Base-by-base conservation (phyloP, 1,140 invertebrate genomes). In the Schlechtendalia chinensis region DNA sequence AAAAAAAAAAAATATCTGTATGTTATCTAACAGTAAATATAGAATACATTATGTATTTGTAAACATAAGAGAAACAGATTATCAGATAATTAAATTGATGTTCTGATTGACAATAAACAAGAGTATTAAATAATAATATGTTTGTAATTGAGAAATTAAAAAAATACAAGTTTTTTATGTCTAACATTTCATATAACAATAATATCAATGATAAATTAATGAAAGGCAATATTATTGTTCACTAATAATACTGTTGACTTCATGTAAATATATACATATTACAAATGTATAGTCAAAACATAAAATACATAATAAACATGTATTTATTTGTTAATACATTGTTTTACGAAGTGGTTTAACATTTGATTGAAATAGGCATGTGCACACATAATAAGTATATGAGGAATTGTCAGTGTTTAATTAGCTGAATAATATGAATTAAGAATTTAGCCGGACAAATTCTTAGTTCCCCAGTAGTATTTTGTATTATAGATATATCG, bases 41-140 rank as follows among this genome's bases (percentile, higher is more conserved):
- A n/a, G n/a, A 65, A 65, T 65, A 67, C 11, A n/a, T 65, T 67
- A 67, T 67, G 19, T n/a, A 67, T 67, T 67, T 22, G 22, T 67
- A 45, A 67, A n/a, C 32, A 45, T 45, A 39, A 45, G 0, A 39
- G 3, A 39, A 67, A 67, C 63, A 45, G 63, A 17, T 67, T 67
- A 22, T 2, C 11, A n/a, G 32, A 67, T n/a, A 45, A 67, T 45
- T 65, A 8, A 17, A 14, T n/a, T 67, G 32, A 22, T 14, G 19
- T 65, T 32, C 29, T 45, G 32, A 32, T 39, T 45, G 32, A 22
- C 32, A 67, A n/a, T 39, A 67, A n/a, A 22, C 39, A 32, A 14
- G 32, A 39, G 32, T 67, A 67, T 39, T 39, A 67, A 39, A 22
- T 67, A 32, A 22, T 67, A 32, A 14, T 67, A 67, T 39, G 63